Base-by-base conservation (phyloP, 2,888 invertebrate genomes). In the Endotricha flammealis region DNA sequence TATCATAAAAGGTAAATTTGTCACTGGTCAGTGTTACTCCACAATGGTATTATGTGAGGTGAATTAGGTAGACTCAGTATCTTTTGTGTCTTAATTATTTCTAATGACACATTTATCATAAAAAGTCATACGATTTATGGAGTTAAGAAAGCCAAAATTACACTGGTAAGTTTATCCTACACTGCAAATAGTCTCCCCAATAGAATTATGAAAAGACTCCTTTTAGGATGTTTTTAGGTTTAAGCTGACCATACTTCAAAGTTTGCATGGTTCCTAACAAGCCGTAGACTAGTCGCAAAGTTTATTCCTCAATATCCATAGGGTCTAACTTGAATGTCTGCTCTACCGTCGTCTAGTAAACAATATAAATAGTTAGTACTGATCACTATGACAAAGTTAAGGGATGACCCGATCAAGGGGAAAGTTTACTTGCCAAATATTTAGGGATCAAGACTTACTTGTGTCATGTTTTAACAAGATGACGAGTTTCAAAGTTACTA, bases 331-430 rank as follows among this genome's bases (percentile, higher is more conserved):
- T 33, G 7, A 25, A 25, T 33, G 32, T 33, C 32, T 24, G 24
- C 16, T 16, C 4, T 8, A 2, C n/a, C 3, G 25, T 25, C 32
- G 32, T 27, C 17, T 25, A 16, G 24, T 24, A 33, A 33, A 33
- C 32, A 33, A 33, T 25, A 17, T 33, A 25, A 32, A 33, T 33
- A 33, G 25, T 33, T 33, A 27, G 28, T 13, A n/a, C 24, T 16
- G 3, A n/a, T 3, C 20, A 20, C 20, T 20, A 17, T 33, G 32
- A 25, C 32, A 32, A 32, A 32, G 25, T 33, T 17, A 25, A 33
- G 11, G 25, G 24, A 33, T 33, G 32, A 25, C 25, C 32, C 24
- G 32, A 13, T 13, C 32, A 16, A 13, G 20, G 20, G 20, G 20
- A 12, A 3, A 25, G 25, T 11, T 33, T 33, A 25, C 16, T 16